Percentiles rank a stretch among this genome's conserved stretches.
Evolutionary conservation across 2,113 vertebrate species (phyloP).

Genomic region (Varanus komodoensis): DNA sequence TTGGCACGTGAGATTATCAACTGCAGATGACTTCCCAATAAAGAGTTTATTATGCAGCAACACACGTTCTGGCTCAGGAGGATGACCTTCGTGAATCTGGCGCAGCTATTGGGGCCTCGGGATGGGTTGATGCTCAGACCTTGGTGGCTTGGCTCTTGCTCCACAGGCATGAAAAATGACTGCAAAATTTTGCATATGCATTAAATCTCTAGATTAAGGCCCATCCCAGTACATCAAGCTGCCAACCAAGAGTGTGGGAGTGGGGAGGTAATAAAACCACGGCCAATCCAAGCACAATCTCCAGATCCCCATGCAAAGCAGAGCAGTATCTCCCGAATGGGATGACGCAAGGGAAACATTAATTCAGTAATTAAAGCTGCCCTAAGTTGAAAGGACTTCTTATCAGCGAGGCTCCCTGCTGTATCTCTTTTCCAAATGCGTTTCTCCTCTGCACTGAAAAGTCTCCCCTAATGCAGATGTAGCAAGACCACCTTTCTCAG

Average conservation of each 20-base stretch:
- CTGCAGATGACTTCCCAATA: background rate
- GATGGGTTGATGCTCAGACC: background rate
- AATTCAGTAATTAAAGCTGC: background rate
- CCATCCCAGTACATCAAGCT: background rate
- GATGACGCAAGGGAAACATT: background rate
- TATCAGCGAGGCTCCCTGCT: background rate
- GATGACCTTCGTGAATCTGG: background rate
- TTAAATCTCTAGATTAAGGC: background rate
- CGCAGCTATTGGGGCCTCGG: background rate
- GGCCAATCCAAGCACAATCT: background rate
- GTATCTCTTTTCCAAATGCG: background rate
- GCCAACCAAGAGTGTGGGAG: background rate
- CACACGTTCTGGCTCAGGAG: constrained; percentile 1
- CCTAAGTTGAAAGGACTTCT: background rate
- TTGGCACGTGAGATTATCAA: background rate
- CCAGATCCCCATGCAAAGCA: background rate
- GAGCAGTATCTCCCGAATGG: background rate
- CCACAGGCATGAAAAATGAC: background rate
- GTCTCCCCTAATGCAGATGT: background rate
- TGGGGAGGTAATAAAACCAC: background rate
- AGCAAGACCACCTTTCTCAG: background rate
- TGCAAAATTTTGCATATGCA: background rate
- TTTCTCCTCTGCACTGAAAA: background rate
- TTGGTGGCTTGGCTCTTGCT: background rate
- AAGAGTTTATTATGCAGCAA: constrained; percentile 16